Evolutionary conservation across 2,797 vertebrate genomes (phyloP).

Genomic region (Hafferia zeledoni): DNA sequence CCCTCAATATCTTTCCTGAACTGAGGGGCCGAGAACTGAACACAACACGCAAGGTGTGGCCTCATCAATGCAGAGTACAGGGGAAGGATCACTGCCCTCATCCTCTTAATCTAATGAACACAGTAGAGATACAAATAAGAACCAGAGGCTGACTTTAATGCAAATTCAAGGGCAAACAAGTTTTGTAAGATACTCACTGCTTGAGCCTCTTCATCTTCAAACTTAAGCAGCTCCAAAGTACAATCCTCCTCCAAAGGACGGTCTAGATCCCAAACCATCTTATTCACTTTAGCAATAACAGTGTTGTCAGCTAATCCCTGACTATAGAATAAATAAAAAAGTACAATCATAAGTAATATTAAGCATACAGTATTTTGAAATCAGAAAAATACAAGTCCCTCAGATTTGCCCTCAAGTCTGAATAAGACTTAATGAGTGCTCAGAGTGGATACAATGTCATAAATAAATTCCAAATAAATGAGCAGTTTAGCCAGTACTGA

Average conservation of each 20-base stretch:
- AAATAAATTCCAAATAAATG: not conserved
- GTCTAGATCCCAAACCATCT: constrained; percentile 94
- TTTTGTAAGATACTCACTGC: constrained; percentile 83
- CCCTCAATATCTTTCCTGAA: no score
- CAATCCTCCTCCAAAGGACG: constrained; percentile 91
- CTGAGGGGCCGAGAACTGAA: no score
- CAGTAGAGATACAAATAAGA: not conserved
- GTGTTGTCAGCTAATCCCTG: constrained; percentile 96
- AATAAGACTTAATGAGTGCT: not conserved
- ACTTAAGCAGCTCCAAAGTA: constrained; percentile 92
- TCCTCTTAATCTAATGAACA: not conserved
- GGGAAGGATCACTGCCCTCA: no score
- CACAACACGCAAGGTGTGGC: no score
- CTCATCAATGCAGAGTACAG: no score
- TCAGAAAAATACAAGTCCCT: not conserved
- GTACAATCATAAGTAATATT: not conserved
- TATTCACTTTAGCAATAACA: constrained; percentile 93
- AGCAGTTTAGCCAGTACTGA: not conserved
- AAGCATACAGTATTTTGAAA: not conserved
- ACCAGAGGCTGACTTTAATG: not conserved
- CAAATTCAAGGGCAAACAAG: not conserved
- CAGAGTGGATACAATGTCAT: not conserved
- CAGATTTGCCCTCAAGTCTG: not conserved
- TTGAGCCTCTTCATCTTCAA: constrained; percentile 96
- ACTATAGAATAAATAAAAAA: constrained; percentile 71